These are phyloP conservation scores for Brienomyrus longianalis DNA, from an alignment of 2,113 vertebrate genomes.

Conservation along the genomic window DNA sequence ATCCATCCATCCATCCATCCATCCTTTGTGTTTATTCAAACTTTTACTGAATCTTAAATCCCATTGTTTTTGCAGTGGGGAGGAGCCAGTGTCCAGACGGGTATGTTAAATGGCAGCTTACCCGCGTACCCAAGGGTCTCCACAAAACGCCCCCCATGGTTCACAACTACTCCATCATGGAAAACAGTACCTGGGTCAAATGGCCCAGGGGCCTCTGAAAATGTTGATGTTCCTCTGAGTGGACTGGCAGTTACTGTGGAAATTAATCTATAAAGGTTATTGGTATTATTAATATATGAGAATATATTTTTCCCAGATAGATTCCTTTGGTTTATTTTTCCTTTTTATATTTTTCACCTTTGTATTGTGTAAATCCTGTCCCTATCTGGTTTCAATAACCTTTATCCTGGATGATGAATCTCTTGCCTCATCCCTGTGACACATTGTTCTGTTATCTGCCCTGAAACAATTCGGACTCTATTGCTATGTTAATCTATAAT, in stretches of 20 bases:
- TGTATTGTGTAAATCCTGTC: not conserved
- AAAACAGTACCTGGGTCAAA: not conserved
- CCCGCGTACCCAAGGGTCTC: not conserved
- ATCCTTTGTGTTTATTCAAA: not conserved
- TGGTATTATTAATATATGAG: not conserved
- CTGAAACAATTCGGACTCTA: not conserved
- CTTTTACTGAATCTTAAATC: not conserved
- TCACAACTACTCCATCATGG: not conserved
- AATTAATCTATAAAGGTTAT: not conserved
- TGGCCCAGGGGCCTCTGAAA: not conserved
- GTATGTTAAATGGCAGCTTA: not conserved
- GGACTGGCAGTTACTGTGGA: not conserved
- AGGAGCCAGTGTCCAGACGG: not conserved
- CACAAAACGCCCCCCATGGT: not conserved
- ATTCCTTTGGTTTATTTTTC: not conserved
- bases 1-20: not conserved
- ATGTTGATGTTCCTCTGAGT: not conserved
- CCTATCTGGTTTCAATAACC: not conserved
- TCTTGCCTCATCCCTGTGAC: not conserved
- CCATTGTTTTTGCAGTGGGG: not conserved
- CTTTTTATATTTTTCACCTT: not conserved
- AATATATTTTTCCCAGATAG: not conserved
- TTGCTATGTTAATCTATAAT: not conserved
- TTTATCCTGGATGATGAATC: not conserved
- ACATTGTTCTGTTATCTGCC: not conserved